phyloP scores from a whole-genome alignment of 2,888 invertebrate species.

The Eumacrocentrus americanus region DNA sequence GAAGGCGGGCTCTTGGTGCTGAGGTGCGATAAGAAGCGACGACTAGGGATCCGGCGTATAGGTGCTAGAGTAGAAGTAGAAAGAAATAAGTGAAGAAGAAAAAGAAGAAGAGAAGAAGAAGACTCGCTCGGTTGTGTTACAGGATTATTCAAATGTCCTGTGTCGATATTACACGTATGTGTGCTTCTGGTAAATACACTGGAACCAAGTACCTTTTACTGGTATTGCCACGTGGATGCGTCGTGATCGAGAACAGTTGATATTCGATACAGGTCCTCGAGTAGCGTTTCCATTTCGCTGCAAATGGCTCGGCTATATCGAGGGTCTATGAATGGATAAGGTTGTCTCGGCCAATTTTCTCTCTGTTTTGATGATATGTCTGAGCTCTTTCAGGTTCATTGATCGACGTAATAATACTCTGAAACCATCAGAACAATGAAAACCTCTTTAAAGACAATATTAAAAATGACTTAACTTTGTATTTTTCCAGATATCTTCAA shows the following conservation, averaged over 20 bases:
- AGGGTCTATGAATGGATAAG: background rate
- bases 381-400: too few relatives aligned
- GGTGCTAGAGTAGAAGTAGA: slow-evolving; percentile 4
- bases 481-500: too few relatives aligned
- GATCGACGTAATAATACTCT: too few relatives aligned
- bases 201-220: slow-evolving; percentile 13
- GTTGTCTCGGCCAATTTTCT: slow-evolving; percentile 1
- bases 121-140: slow-evolving; percentile 26
- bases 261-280: slow-evolving; percentile 21
- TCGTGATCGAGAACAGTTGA: slow-evolving; percentile 13
- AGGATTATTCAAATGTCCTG: slow-evolving; percentile 37
- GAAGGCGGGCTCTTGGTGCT: slow-evolving; percentile 26
- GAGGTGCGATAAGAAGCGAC: slow-evolving; percentile 24
- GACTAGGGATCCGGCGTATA: slow-evolving; percentile 28
- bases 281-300: slow-evolving; percentile 20
- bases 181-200: slow-evolving; percentile 15
- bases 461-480: too few relatives aligned
- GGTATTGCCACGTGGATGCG: slow-evolving; percentile 11
- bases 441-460: too few relatives aligned
- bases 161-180: slow-evolving; percentile 27
- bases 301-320: slow-evolving; percentile 1
- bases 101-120: slow-evolving; percentile 15
- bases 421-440: too few relatives aligned
- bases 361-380: too few relatives aligned
- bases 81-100: slow-evolving; percentile 20